Conservation (phyloP, 2,113 vertebrate genomes). For the Argyrosomus japonicus region DNA sequence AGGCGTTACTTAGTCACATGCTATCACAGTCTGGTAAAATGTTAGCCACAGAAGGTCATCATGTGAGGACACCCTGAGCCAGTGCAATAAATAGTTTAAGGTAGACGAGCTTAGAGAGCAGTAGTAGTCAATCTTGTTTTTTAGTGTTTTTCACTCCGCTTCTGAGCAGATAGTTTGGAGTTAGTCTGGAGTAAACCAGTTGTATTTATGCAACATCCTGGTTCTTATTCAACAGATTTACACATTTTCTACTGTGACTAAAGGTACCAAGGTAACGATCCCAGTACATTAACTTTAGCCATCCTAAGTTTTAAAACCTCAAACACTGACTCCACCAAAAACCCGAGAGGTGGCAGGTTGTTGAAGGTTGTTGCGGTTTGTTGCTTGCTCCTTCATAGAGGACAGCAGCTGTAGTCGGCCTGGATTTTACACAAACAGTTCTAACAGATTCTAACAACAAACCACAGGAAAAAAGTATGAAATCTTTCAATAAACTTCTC, state of each 20-base stretch:
- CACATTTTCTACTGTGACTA: background rate
- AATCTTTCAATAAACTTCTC: background rate
- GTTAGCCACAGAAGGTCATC: slow-evolving; percentile 39
- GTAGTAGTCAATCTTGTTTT: background rate
- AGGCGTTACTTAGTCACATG: slow-evolving; percentile 47
- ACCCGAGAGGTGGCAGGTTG: background rate
- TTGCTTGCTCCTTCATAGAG: background rate
- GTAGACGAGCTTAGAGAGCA: background rate
- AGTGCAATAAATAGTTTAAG: slow-evolving; percentile 40
- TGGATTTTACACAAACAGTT: background rate
- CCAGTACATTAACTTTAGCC: background rate
- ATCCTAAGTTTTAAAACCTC: background rate
- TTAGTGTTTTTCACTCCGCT: background rate
- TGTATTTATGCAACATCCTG: background rate
- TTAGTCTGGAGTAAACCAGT: background rate
- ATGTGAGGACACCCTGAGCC: slow-evolving; percentile 21
- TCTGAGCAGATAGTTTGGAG: too few relatives aligned
- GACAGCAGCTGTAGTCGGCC: background rate
- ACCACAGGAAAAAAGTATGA: background rate
- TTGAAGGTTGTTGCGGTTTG: background rate
- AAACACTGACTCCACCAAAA: background rate
- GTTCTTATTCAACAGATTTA: background rate
- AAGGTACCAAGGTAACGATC: background rate
- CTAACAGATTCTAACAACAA: background rate
- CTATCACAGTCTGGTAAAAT: slow-evolving; percentile 38